Conservation (phyloP, 2,113 vertebrate genomes). For the Smithornis capensis region DNA sequence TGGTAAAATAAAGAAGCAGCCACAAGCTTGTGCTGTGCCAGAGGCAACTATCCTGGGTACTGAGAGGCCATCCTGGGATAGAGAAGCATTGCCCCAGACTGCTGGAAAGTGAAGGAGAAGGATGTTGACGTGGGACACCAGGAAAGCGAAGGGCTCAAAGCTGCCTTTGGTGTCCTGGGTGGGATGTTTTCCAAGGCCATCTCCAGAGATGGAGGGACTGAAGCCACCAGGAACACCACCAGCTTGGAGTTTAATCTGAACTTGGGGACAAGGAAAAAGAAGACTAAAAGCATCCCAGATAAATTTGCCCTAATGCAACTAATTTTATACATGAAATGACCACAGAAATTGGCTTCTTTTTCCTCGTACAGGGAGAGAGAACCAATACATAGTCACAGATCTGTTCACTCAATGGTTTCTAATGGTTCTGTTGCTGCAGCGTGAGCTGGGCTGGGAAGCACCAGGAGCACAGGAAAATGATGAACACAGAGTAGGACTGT, state of each 20-base stretch:
- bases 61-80: not conserved
- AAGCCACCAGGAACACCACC: not conserved
- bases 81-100: not conserved
- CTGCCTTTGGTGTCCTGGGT: not conserved
- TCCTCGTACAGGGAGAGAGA: not conserved
- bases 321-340: not conserved
- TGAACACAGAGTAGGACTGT: not conserved
- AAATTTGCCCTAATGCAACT: not conserved
- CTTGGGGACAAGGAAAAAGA: not conserved
- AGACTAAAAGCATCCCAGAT: not conserved
- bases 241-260: not conserved
- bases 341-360: not conserved
- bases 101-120: not conserved
- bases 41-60: not conserved
- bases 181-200: not conserved
- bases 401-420: not conserved
- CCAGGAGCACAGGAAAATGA: not conserved
- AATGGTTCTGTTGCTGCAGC: not conserved
- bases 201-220: not conserved
- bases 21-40: not conserved
- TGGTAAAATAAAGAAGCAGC: not conserved
- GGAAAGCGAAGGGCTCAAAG: not conserved
- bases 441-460: not conserved
- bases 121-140: fast-evolving
- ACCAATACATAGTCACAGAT: not conserved